Evolutionary conservation across 2,797 vertebrate species (phyloP).

Genomic region (Cirrhinus molitorella): DNA sequence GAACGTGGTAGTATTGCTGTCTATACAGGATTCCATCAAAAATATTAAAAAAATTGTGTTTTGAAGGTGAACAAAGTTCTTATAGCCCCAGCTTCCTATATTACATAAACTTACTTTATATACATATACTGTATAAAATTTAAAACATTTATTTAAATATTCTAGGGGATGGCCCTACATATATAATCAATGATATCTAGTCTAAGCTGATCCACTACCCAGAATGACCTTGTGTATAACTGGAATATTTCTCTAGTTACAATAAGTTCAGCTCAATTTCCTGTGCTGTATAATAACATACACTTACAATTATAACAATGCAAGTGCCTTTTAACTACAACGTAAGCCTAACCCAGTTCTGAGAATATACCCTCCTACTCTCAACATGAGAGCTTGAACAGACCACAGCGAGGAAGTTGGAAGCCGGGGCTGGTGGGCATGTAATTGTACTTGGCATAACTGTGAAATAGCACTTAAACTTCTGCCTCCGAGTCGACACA

Average conservation of each 20-base stretch:
- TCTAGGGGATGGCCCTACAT: neutral
- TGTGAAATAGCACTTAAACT: conserved; percentile 40
- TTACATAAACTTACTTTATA: no score
- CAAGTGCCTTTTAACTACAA: conserved; percentile 1
- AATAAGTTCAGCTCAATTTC: neutral
- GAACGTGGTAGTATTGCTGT: no score
- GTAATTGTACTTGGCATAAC: conserved; percentile 32
- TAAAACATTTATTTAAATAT: neutral
- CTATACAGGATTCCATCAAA: no score
- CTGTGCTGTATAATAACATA: neutral
- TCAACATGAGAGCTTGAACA: neutral
- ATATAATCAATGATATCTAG: neutral
- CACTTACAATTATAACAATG: neutral
- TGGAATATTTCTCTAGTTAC: neutral
- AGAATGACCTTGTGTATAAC: neutral
- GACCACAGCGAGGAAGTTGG: neutral
- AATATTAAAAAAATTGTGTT: no score
- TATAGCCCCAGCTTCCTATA: no score
- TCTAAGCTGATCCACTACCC: neutral
- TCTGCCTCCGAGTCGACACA: conserved; percentile 32
- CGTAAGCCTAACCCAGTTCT: neutral
- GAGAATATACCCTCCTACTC: neutral
- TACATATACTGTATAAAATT: no score
- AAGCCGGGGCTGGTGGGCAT: conserved; percentile 9
- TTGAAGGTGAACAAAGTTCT: no score